Evolutionary conservation across 2,797 vertebrate genomes (phyloP).

Genomic region (Microhierax caerulescens): DNA sequence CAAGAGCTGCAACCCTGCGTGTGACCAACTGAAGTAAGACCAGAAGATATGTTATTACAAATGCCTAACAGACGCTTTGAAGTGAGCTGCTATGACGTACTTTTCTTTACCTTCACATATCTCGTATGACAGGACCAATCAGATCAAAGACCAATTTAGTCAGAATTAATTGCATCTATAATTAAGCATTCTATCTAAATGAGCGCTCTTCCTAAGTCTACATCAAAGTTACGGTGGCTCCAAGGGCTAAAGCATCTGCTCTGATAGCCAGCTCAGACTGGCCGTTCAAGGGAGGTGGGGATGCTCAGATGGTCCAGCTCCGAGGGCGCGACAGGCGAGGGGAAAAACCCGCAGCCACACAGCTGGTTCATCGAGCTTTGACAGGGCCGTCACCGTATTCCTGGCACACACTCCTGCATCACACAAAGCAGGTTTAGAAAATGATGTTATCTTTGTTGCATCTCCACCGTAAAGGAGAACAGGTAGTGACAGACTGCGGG

Average conservation of each 20-base stretch:
- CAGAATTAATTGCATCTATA: neutral
- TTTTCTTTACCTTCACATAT: neutral
- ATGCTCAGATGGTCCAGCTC: conserved; percentile 37
- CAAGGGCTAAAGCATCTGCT: neutral
- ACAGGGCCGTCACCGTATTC: conserved; percentile 34
- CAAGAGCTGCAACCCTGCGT: neutral
- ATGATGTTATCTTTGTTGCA: conserved; percentile 33
- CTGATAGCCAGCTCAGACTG: neutral
- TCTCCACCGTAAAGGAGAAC: neutral
- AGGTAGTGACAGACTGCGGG: conserved; percentile 28
- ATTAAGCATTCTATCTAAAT: neutral
- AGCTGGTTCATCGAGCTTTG: conserved; percentile 49
- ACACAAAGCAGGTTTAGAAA: conserved; percentile 23
- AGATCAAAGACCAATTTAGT: neutral
- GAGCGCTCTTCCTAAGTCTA: neutral
- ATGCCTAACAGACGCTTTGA: neutral
- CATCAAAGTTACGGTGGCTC: neutral
- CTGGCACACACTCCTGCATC: conserved; percentile 51
- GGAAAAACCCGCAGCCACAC: neutral
- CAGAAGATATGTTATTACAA: neutral
- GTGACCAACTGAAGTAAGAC: neutral
- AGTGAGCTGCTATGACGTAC: neutral
- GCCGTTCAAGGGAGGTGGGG: neutral
- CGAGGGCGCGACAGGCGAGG: neutral
- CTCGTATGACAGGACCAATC: neutral